Conservation (phyloP, 2,888 invertebrate species). For the Nemurella pictetii region DNA sequence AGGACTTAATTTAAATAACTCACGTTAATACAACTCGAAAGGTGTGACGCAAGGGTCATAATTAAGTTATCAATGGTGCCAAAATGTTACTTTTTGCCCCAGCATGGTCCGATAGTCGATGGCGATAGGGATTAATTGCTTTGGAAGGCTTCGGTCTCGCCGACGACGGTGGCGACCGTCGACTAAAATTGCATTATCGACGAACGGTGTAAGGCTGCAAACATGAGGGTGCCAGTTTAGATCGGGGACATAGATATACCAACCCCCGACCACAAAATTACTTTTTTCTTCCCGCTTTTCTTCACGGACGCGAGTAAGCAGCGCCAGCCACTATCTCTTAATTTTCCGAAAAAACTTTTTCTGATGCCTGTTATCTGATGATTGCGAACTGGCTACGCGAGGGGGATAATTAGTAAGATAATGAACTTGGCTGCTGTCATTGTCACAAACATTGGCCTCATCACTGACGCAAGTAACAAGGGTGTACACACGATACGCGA, state of each 20-base stretch:
- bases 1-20: background rate
- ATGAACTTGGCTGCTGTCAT: conserved; percentile 17
- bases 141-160: background rate
- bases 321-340: conserved; percentile 20
- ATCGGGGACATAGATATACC: background rate
- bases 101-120: background rate
- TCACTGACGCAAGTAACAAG: background rate
- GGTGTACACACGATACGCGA: background rate
- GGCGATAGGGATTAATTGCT: background rate
- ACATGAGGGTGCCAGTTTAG: background rate
- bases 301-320: background rate
- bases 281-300: conserved; percentile 33
- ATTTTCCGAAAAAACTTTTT: conserved; percentile 17
- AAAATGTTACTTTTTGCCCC: background rate
- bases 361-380: conserved; percentile 19
- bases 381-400: conserved; percentile 5
- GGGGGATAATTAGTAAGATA: conserved; percentile 28
- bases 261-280: conserved; percentile 36
- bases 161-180: background rate
- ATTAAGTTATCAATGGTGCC: background rate
- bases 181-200: background rate
- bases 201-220: background rate
- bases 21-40: background rate
- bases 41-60: background rate
- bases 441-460: conserved; percentile 17